Base-by-base conservation (phyloP, 2,888 invertebrate genomes). In the Cyrtodaria siliqua region DNA sequence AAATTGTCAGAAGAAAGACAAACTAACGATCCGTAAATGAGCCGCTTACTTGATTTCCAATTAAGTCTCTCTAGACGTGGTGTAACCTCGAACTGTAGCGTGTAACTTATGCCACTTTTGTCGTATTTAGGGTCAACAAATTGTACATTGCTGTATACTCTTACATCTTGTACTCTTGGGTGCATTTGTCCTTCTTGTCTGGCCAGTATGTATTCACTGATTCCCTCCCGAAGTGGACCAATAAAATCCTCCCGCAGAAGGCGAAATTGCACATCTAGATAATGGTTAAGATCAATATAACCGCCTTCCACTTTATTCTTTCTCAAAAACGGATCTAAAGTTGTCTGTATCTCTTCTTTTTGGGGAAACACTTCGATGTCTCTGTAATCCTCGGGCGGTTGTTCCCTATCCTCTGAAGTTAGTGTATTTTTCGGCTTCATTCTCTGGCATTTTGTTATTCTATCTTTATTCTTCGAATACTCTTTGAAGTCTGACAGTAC, bases 201-300 rank as follows among this genome's bases (percentile, higher is more conserved):
- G n/a, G n/a, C 44, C 8, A 3, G n/a, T 16, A 56, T 40, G 42
- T 57, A 74, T 24, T 74, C 70, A 8, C 20, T 26, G 3, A 79
- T 53, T 77, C 96, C 96, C 87, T 95, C 94, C 38, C 96, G 93
- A 27, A 97, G 91, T 0, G 97, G 96, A 24, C 94, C 94, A 29
- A 96, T 94, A 88, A 96, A 97, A 92, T 97, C 97, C 93, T 97
- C 97, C 29, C 96, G 93, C 52, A 97, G 90, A 33, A 97, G 93
- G 27, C 96, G 94, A 88, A 96, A 96, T 85, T 97, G 97, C 8
- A 89, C 93, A 84, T 96, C 96, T 24, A 97, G 93, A 90, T 97
- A 97, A 33, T 33, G 33, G 33, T 33, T 33, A 8, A 33, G 12
- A 33, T 33, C 33, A 8, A 33, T 33, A 12, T 33, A 33, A 12